phyloP scores from a whole-genome alignment of 2,888 invertebrate genomes.

The Heterodera filipjevi region DNA sequence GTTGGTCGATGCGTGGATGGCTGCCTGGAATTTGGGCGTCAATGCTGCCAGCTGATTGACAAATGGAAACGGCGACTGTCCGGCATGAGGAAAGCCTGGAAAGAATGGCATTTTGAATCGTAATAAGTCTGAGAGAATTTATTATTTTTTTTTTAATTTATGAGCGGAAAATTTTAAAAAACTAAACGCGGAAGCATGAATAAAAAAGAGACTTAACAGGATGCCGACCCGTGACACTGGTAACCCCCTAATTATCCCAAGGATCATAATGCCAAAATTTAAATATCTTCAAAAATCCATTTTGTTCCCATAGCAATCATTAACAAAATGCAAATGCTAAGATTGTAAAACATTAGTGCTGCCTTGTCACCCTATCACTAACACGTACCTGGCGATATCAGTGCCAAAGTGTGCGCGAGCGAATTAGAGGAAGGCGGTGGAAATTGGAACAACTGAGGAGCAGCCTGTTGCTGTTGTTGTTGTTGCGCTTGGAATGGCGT shows the following conservation, averaged over 20 bases:
- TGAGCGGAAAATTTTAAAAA: too few relatives aligned
- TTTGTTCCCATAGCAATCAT: too few relatives aligned
- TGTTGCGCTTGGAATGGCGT: slow-evolving; percentile 33
- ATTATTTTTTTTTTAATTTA: slow-evolving; percentile 2
- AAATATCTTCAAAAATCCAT: too few relatives aligned
- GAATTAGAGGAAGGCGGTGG: slow-evolving; percentile 37
- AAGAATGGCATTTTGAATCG: not conserved
- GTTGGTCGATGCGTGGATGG: slow-evolving; percentile 35
- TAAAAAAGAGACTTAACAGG: too few relatives aligned
- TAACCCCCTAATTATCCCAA: too few relatives aligned
- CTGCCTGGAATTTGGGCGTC: slow-evolving; percentile 38
- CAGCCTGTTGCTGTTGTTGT: slow-evolving; percentile 24
- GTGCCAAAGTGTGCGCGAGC: slow-evolving; percentile 37
- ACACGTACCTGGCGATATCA: slow-evolving; percentile 26
- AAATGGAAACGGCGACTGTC: slow-evolving; percentile 24
- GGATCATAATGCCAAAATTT: too few relatives aligned
- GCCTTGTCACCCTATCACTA: too few relatives aligned
- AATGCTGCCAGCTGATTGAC: slow-evolving; percentile 20
- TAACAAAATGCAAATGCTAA: not conserved
- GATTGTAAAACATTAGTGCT: not conserved
- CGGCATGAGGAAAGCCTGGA: slow-evolving; percentile 20
- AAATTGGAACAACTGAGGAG: slow-evolving; percentile 41
- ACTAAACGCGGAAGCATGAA: too few relatives aligned
- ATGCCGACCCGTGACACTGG: too few relatives aligned
- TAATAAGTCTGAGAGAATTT: too few relatives aligned